Evolutionary conservation across 35 echinoderm and acorn worm genomes (phyloP), one percentile per base, ranked within the genome.

Genomic region (Eucidaris tribuloides): DNA sequence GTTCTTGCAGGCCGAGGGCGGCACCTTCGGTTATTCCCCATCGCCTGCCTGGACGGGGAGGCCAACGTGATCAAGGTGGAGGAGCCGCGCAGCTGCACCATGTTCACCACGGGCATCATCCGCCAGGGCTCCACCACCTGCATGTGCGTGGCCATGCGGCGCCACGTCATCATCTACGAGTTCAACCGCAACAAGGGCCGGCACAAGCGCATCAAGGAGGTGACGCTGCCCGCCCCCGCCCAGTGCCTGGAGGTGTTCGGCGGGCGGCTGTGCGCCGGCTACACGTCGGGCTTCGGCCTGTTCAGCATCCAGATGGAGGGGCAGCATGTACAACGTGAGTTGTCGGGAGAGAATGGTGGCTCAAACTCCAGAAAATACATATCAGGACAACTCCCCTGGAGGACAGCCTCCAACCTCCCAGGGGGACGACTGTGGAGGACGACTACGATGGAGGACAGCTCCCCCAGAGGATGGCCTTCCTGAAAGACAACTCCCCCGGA

Each of bases 91-190:
- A 86, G 86, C 3, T 92, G 94, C 59, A 92, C 66, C 37, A 81
- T 89, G 76, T 97, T 97, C 46, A 92, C 94, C 22, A 97, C 89
- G 0, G 94, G 89, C 11, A 71, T 81, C 81, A 89, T 97, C 56
- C 89, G 94, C 29, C 94, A 97, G 65, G 94, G 94, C 49, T 97
- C 94, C 55, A 97, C 89, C 42, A 92, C 82, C 30, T 92, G 94
- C 74, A 48, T 97, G 59, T 97, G 94, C 46, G 90, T 92, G 4
- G 94, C 94, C 34, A 88, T 92, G 46, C 88, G 89, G 78, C 89
- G 90, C 34, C 82, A 84, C 45, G 89, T 97, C 15, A 65, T 82
- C 19, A 79, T 97, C 29, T 97, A 92, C 79, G 94, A 97, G 83
- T 89, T 97, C 42, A 97, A 97, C 65, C 91, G 91, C 62, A 97